Evolutionary conservation across 1,140 invertebrate genomes (phyloP).

Genomic region (Notospermus geniculatus): DNA sequence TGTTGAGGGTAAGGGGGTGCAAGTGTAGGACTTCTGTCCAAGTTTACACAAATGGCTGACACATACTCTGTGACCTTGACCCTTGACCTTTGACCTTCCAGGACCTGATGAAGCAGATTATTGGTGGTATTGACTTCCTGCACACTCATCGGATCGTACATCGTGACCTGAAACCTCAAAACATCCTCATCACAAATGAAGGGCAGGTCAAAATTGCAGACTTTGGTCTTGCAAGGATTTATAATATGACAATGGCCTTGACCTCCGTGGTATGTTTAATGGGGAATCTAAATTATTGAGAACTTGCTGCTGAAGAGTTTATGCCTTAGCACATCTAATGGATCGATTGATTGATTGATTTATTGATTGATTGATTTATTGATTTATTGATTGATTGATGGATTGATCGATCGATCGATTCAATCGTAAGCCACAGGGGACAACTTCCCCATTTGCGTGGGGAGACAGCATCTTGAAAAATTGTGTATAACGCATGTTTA

Average conservation of each 20-base stretch:
- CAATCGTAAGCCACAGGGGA: too few species aligned
- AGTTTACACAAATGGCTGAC: too few species aligned
- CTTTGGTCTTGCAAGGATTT: conserved; percentile 94
- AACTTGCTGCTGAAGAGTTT: not conserved
- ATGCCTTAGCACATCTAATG: not conserved
- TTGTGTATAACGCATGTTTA: not conserved
- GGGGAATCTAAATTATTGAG: not conserved
- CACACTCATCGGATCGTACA: conserved; percentile 54
- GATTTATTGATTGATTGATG: not conserved
- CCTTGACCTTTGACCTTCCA: conserved; percentile 57
- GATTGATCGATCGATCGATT: too few species aligned
- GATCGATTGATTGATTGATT: not conserved
- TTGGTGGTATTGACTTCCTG: conserved; percentile 91
- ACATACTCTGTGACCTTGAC: too few species aligned
- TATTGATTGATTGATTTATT: not conserved
- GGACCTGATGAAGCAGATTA: conserved; percentile 82
- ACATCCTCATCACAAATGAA: conserved; percentile 80
- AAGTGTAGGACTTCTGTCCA: too few species aligned
- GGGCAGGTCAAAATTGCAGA: conserved; percentile 92
- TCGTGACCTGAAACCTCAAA: conserved; percentile 73
- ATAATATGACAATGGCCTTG: conserved; percentile 87
- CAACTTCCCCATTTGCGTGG: too few species aligned
- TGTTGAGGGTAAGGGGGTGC: too few species aligned
- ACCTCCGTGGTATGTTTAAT: conserved; percentile 82
- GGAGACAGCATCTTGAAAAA: too few species aligned